Evolutionary conservation across 2,113 vertebrate species (phyloP), one percentile per base, ranked within the genome.

Genomic region (Calonectris borealis): DNA sequence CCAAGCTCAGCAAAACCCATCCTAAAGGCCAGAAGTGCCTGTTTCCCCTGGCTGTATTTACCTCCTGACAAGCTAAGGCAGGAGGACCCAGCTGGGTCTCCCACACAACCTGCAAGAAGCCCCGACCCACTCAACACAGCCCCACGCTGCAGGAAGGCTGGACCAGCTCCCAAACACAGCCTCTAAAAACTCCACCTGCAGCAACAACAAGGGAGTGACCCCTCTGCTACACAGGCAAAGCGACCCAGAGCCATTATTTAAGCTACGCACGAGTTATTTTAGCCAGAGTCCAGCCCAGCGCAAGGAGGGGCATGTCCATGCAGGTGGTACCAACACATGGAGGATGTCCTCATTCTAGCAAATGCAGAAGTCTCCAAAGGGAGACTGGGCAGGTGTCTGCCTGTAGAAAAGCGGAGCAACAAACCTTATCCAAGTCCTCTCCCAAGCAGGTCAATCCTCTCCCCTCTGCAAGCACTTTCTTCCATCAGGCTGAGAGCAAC

Each of bases 291-390:
- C 46, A 75, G 16, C 21, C 20, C 54, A 52, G 54, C 2, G 3
- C 0, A 0, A 46, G 58, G 20, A 86, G 44, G 11, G 27, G 4
- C 38, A 36, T 0, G 0, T 34, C 60, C 8, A 1, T 17, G 38
- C 31, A 55, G 36, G 26, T 1, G 13, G 4, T 5, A 31, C 8
- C 3, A 2, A 42, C 20, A 72, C 54, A 55, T 0, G 0, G 36
- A 69, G 32, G 66, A 46, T 38, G 36, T n/a, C 34, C 60, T 79
- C 36, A 8, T 26, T 38, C 40, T 3, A 75, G 69, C 44, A 75
- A 51, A 44, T 3, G 9, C 38, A 36, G 38, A 31, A 32, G 6
- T 7, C 49, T 72, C 62, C 70, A 51, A 40, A 51, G 32, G 36
- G 48, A 73, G 11, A 36, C n/a, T 11, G 12, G 36, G 64, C 40